Evolutionary conservation across 2,888 invertebrate species (phyloP).

Genomic region (Thecocarcelia acutangulata): DNA sequence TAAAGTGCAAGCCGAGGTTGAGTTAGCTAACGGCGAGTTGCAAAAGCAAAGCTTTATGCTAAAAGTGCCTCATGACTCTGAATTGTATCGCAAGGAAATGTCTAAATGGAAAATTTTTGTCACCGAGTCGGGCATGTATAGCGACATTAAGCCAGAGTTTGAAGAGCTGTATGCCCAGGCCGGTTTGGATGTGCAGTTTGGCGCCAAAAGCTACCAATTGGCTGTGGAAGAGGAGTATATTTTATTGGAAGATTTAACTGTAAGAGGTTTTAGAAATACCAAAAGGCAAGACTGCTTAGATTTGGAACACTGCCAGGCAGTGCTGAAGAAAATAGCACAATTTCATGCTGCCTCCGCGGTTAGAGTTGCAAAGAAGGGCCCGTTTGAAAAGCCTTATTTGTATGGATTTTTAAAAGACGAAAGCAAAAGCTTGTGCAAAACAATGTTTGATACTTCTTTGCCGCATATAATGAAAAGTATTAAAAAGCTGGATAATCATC

Average conservation of each 20-base stretch:
- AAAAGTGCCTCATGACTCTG: slow-evolving; percentile 74
- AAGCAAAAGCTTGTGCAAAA: slow-evolving; percentile 65
- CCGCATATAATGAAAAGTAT: slow-evolving; percentile 27
- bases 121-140: slow-evolving; percentile 75
- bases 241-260: slow-evolving; percentile 75
- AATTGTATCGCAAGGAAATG: slow-evolving; percentile 69
- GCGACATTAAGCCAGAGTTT: slow-evolving; percentile 74
- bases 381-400: slow-evolving; percentile 46
- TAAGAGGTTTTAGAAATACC: slow-evolving; percentile 73
- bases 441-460: slow-evolving; percentile 75
- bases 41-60: slow-evolving; percentile 74
- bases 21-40: slow-evolving; percentile 39
- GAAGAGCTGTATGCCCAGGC: slow-evolving; percentile 74
- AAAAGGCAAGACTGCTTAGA: slow-evolving; percentile 75
- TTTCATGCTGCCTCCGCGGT: slow-evolving; percentile 78
- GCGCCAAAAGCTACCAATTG: slow-evolving; percentile 72
- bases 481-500: slow-evolving; percentile 22
- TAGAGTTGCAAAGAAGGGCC: slow-evolving; percentile 71
- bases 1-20: slow-evolving; percentile 72
- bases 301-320: slow-evolving; percentile 73
- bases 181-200: slow-evolving; percentile 73
- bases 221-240: slow-evolving; percentile 65
- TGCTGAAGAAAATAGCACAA: slow-evolving; percentile 75
- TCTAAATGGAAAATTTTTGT: slow-evolving; percentile 72
- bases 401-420: slow-evolving; percentile 63